Percentiles rank a stretch among this genome's conserved stretches.
Evolutionary conservation across 1,140 invertebrate species (phyloP).

Genomic region (Aphelinus certus): DNA sequence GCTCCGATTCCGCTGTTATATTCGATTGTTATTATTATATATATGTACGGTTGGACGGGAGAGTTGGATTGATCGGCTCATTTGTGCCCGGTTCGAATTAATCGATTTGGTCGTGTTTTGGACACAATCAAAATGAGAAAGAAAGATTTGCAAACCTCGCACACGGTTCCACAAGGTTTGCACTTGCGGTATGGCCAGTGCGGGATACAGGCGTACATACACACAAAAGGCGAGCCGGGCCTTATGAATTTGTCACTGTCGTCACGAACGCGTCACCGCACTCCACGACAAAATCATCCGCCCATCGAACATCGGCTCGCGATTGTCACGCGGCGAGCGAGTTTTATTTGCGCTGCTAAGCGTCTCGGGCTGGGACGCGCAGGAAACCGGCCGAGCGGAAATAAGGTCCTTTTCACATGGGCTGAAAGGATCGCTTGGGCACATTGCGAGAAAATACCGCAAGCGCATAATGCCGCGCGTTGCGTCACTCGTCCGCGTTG

Average conservation of each 20-base stretch:
- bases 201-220: no score
- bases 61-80: no score
- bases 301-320: neutral
- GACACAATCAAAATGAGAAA: no score
- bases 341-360: conserved; percentile 25
- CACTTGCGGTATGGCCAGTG: no score
- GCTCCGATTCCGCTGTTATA: no score
- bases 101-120: no score
- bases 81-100: no score
- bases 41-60: no score
- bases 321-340: neutral
- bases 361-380: neutral
- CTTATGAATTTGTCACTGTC: conserved; percentile 1
- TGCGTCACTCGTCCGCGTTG: conserved; percentile 24
- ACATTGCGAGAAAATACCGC: neutral
- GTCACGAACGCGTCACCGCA: conserved; percentile 23
- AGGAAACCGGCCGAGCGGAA: conserved; percentile 26
- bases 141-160: no score
- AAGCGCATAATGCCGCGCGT: conserved; percentile 17
- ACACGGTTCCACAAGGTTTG: no score
- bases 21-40: no score
- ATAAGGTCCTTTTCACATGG: conserved; percentile 4
- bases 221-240: no score
- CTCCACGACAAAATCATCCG: conserved; percentile 16
- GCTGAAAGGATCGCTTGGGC: conserved; percentile 16